Base-by-base conservation (phyloP, 2,113 vertebrate species). In the Empidonax traillii region DNA sequence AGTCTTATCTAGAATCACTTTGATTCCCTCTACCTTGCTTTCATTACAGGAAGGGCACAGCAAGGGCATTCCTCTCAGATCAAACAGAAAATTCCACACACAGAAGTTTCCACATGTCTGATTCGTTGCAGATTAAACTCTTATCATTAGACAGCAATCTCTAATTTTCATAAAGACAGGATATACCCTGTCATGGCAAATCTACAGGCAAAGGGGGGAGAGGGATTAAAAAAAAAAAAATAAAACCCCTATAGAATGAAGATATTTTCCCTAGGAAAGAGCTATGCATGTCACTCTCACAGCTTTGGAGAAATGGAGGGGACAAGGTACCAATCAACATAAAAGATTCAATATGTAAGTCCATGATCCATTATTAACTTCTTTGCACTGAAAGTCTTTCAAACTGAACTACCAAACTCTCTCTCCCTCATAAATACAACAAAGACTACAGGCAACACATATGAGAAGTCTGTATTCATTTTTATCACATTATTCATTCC, bases 1-100 rank as follows among this genome's bases (percentile, higher is more conserved):
- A 95, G 55, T 87, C 97, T 98, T 98, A 98, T 98, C 97, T 97
- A 90, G 62, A 77, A 96, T 94, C 71, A 89, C 85, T 96, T 75
- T 96, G 95, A 97, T 89, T 96, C 89, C 86, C 91, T 94, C 75
- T 95, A 95, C 96, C 97, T 97, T 97, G 93, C 93, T 94, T 96
- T 98, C 92, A 94, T 89, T 95, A 97, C 95, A 97, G 97, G 96
- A 98, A 98, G 97, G 98, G 96, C 96, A 97, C 68, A 90, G 90
- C 79, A 97, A 97, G 97, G 97, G 88, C 94, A 98, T 79, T 92
- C 59, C 74, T 83, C 71, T 93, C 81, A 78, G 76, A 95, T 96
- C 94, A 98, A 96, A 97, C 93, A 97, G 77, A 93, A 93, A 95
- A 96, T 94, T 95, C 96, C 93, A 96, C 85, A 96, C 86, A 95